Evolutionary conservation across 2,797 vertebrate species (phyloP).

Genomic region (Tinamus major): DNA sequence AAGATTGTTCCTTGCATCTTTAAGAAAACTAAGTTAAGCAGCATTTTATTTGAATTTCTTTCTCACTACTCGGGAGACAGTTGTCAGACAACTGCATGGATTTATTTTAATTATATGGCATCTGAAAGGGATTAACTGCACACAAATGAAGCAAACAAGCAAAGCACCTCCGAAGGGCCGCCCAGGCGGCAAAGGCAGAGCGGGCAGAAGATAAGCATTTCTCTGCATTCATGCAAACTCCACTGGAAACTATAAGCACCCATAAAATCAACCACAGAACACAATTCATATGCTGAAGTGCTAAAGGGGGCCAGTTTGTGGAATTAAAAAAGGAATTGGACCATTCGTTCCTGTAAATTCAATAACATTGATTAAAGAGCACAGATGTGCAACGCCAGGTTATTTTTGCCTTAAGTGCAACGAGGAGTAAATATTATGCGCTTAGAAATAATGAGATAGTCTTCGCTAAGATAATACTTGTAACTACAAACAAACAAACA

Average conservation of each 20-base stretch:
- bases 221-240: background rate
- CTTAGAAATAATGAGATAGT: slow-evolving; percentile 19
- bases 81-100: background rate
- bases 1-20: background rate
- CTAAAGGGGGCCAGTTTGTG: background rate
- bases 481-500: background rate
- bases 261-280: background rate
- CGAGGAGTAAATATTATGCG: slow-evolving; percentile 32
- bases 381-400: background rate
- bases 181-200: background rate
- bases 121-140: slow-evolving; percentile 36
- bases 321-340: background rate
- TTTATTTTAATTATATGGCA: slow-evolving; percentile 24
- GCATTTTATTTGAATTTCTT: background rate
- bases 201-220: background rate
- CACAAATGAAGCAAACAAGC: slow-evolving; percentile 33
- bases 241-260: background rate
- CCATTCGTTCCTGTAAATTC: slow-evolving; percentile 5
- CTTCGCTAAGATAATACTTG: background rate
- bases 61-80: background rate
- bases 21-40: background rate
- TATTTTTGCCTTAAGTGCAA: slow-evolving; percentile 36
- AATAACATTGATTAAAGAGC: slow-evolving; percentile 14
- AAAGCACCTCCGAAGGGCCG: background rate
- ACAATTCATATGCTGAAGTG: background rate